These are phyloP conservation scores for Gorsachius magnificus DNA, from an alignment of 2,797 vertebrate genomes.

Conservation along the genomic window DNA sequence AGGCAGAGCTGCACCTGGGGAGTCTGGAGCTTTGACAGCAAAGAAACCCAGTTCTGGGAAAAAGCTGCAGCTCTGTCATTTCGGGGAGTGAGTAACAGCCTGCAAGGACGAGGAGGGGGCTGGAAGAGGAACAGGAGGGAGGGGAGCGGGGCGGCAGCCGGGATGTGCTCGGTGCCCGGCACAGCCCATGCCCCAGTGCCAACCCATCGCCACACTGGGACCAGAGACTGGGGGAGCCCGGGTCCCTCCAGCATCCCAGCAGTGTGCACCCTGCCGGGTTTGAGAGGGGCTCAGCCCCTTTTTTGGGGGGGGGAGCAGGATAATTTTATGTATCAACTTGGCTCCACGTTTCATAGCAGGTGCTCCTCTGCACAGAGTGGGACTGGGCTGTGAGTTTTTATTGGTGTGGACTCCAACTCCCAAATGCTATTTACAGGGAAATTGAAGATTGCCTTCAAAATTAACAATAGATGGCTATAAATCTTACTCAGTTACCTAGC, in stretches of 20 bases:
- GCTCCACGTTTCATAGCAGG: conserved; percentile 28
- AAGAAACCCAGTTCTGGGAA: background rate
- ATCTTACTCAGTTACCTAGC: conserved; percentile 80
- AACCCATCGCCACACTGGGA: background rate
- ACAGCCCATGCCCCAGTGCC: background rate
- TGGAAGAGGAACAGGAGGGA: background rate
- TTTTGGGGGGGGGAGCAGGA: background rate
- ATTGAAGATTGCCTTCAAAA: conserved; percentile 72
- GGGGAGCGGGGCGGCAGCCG: background rate
- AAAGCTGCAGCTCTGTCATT: background rate
- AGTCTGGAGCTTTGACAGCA: background rate
- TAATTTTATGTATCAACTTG: background rate
- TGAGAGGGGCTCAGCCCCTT: background rate
- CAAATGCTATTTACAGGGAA: conserved; percentile 68
- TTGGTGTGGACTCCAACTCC: conserved; percentile 64
- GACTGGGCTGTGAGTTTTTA: conserved; percentile 47
- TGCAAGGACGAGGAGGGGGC: background rate
- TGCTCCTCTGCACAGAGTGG: background rate
- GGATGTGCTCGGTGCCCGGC: background rate
- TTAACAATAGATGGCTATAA: conserved; percentile 79
- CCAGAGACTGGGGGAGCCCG: background rate
- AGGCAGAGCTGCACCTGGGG: background rate
- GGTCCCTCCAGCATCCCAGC: background rate
- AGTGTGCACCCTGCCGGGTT: background rate
- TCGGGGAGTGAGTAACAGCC: background rate